Conservation (phyloP, 2,113 vertebrate species). For the Bambusicola thoracicus region DNA sequence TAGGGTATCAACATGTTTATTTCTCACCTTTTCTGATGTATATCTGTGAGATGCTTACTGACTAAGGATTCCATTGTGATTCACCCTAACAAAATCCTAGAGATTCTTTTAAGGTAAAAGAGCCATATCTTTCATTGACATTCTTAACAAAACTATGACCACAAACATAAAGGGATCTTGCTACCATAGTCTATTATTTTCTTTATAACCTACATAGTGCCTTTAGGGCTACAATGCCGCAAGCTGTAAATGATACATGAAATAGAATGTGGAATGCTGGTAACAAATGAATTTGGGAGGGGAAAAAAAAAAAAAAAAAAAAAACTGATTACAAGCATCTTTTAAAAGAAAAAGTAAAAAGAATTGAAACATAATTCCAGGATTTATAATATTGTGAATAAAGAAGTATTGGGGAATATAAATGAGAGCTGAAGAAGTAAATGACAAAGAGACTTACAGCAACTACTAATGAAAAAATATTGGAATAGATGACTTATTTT, state of each 20-base stretch:
- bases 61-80: background rate
- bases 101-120: background rate
- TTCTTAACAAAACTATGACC: background rate
- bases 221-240: background rate
- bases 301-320: too few relatives aligned
- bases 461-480: slow-evolving; percentile 12
- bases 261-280: background rate
- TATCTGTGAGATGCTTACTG: background rate
- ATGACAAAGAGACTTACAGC: background rate
- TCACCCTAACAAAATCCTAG: background rate
- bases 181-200: background rate
- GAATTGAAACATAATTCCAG: background rate
- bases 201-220: background rate
- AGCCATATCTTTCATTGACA: background rate
- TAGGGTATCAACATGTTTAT: background rate
- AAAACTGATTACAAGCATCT: background rate
- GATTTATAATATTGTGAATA: slow-evolving; percentile 20
- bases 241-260: background rate
- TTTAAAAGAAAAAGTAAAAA: background rate
- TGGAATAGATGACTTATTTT: slow-evolving; percentile 3
- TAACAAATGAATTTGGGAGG: background rate
- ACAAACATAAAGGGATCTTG: background rate
- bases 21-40: background rate
- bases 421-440: slow-evolving; percentile 17
- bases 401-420: background rate